Conservation (phyloP, 2,113 vertebrate species). For the Antechinus flavipes region DNA sequence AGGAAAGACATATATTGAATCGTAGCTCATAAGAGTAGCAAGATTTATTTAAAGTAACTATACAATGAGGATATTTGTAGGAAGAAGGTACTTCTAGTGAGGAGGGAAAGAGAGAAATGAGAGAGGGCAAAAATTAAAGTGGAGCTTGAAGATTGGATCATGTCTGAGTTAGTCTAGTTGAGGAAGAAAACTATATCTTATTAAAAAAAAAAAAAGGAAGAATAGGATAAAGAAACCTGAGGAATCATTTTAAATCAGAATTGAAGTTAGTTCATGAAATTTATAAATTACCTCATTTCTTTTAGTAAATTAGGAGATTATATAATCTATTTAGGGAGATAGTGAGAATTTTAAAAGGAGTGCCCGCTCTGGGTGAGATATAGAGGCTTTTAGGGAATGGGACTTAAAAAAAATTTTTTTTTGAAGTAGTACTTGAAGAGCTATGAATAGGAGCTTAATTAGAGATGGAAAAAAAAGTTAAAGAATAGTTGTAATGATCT, state of each 20-base stretch:
- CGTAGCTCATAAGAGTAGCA: background rate
- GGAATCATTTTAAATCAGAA: background rate
- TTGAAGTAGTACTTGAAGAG: background rate
- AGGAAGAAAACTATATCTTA: background rate
- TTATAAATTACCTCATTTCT: background rate
- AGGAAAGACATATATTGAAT: background rate
- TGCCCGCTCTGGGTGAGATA: background rate
- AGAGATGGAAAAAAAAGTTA: background rate
- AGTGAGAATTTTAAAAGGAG: background rate
- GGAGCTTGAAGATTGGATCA: background rate
- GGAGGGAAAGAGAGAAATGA: background rate
- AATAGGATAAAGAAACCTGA: background rate
- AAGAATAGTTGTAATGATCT: too few relatives aligned
- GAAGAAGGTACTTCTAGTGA: background rate
- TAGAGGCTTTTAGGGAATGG: background rate
- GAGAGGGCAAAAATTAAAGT: background rate
- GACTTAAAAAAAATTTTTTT: background rate
- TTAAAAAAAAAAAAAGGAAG: background rate
- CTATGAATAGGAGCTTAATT: background rate
- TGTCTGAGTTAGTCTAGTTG: background rate
- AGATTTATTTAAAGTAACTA: background rate
- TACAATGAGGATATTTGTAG: background rate
- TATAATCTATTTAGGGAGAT: background rate
- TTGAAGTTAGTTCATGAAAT: background rate
- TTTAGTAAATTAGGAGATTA: background rate